phyloP scores from a whole-genome alignment of 2,113 vertebrate species.

The Melanostigma gelatinosum region DNA sequence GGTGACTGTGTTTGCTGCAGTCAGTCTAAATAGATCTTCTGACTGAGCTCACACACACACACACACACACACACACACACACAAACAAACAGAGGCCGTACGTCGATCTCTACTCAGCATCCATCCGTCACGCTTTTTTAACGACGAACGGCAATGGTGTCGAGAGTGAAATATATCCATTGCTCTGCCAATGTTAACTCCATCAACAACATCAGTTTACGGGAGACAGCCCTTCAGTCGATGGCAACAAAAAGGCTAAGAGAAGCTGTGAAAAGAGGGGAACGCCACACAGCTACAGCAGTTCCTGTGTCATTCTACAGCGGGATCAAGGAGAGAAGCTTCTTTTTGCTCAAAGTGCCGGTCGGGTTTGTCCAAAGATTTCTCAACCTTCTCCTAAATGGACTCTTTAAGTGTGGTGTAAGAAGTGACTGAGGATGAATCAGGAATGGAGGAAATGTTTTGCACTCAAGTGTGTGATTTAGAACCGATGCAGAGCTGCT shows the following conservation, averaged over 20 bases:
- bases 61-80: too few species aligned
- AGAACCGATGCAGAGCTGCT: constrained; percentile 3
- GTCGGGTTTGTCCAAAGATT: neutral
- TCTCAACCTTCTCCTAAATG: neutral
- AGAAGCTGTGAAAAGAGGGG: constrained; percentile 51
- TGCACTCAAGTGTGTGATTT: constrained; percentile 17
- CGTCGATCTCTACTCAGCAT: constrained; percentile 40
- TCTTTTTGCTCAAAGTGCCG: neutral
- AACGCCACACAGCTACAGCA: constrained; percentile 30
- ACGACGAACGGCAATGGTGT: constrained; percentile 39
- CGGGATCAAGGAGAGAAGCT: constrained; percentile 10
- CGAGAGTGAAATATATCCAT: constrained; percentile 47
- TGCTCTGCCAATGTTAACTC: constrained; percentile 33
- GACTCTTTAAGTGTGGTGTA: neutral
- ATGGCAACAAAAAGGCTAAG: constrained; percentile 5
- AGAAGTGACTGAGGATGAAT: neutral
- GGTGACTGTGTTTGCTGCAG: constrained; percentile 5
- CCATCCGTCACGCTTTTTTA: constrained; percentile 54
- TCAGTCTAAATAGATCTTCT: constrained; percentile 32
- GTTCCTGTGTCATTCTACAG: constrained; percentile 4
- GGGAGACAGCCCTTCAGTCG: constrained; percentile 25
- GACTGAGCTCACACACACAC: constrained; percentile 5
- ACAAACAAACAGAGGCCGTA: neutral
- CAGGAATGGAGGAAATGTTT: neutral
- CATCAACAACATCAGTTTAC: constrained; percentile 31